Base-by-base conservation (phyloP, 2,888 invertebrate genomes). In the Harpalus rubripes region DNA sequence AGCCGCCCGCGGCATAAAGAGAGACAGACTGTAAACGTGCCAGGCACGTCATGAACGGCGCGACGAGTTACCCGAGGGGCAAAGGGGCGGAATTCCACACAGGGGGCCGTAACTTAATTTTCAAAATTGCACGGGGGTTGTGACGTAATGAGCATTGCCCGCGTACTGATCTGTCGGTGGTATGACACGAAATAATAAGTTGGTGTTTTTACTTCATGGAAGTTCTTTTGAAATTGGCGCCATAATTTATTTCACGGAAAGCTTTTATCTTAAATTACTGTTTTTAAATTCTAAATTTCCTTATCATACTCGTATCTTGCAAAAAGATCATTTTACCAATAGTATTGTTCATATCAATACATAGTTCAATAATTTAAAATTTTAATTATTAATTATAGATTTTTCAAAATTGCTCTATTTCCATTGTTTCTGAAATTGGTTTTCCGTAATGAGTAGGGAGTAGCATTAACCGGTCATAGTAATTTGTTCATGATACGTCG, bases 41-140 rank as follows among this genome's bases (percentile, higher is more conserved):
- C 26, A 22, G 79, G 10, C n/a, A 22, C 26, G 18, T 15, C 80
- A 61, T 16, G 59, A 10, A 56, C 44, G 56, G 59, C 59, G 79
- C 59, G 8, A 8, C 39, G 68, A 74, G 18, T 74, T 74, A 7
- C 3, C 15, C 39, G 10, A 10, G 16, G 68, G 63, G 26, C 12
- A 6, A 22, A 15, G 68, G 81, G 26, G 56, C 26, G 26, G 26
- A 32, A n/a, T 44, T 61, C 41, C 39, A 61, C 63, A 12, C 65
- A 44, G 68, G 52, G 68, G 68, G 22, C n/a, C 65, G 39, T 63
- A 81, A 81, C 65, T 81, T 81, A 65, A 81, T 81, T 81, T 81
- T 56, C 22, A 68, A 81, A 81, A 81, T 81, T 81, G 68, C 68
- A 52, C 32, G n/a, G 78, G 78, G 78, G n/a, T 7, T 74, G 10